Evolutionary conservation across 2,888 invertebrate species (phyloP), one percentile per base, ranked within the genome.

Genomic region (Tupiocoris notatus): DNA sequence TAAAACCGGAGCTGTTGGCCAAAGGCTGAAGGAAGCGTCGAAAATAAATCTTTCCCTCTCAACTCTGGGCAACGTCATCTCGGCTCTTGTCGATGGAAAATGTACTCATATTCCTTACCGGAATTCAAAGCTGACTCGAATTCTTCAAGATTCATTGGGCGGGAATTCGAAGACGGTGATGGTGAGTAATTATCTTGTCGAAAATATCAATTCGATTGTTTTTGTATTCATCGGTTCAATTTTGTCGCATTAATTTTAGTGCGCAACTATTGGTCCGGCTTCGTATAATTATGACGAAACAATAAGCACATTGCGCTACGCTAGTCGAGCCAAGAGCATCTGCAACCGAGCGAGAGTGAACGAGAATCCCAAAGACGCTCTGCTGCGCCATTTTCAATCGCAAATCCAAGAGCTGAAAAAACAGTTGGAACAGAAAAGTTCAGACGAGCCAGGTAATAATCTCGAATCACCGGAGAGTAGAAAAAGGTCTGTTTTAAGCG

Each of bases 1-100:
- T 82, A 96, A 98, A 85, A 98, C 98, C 0, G 97, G 97, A 82
- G 95, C 98, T 0, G 91, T 92, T 25, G 96, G 98, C 24, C 91
- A 95, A 79, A 88, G 98, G 0, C 86, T 98, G 73, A 94, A 96
- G 83, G 98, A 99, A 85, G 98, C 98, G 0, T 96, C 96, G 0
- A 98, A 98, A 86, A 99, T 99, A 81, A 98, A 98, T 87, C 89
- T 98, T 79, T 98, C 98, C 0, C 88, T 99, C 0, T 98, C 98
- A 0, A 98, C 97, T 0, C 86, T 99, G 74, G 98, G 98, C 23
- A 98, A 98, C 85, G 99, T 99, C 1, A 99, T 99, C 81, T 97
- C 98, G 2, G 97, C 99, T 0, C 86, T 99, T 79, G 98, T 98
- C 1, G 98, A 99, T 86, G 96, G 97, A 62, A 98, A 97, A 86